Conservation (phyloP, 2,797 vertebrate genomes). For the Premnoplex brunnescens region DNA sequence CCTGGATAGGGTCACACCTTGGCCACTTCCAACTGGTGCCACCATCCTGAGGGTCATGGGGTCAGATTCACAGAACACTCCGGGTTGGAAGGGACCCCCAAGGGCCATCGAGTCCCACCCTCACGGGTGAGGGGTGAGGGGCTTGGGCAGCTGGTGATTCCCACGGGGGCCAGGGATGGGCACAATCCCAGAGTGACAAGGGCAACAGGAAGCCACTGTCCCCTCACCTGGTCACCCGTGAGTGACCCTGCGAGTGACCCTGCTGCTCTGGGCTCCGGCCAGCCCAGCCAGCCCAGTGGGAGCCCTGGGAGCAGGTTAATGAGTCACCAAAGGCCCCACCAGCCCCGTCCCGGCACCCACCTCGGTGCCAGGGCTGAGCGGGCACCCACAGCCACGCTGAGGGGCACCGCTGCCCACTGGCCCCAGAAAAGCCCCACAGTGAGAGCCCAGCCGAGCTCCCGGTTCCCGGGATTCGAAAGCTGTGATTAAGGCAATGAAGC, state of each 20-base stretch:
- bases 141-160: background rate
- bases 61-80: background rate
- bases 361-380: rapidly evolving
- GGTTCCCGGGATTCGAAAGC: background rate
- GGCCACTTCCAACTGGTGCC: background rate
- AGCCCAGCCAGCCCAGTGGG: background rate
- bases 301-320: background rate
- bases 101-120: background rate
- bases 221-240: rapidly evolving
- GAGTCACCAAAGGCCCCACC: background rate
- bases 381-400: rapidly evolving
- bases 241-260: background rate
- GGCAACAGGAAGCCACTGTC: background rate
- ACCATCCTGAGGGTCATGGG: rapidly evolving
- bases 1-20: background rate
- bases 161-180: background rate
- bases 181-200: rapidly evolving
- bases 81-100: background rate
- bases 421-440: conserved; percentile 9
- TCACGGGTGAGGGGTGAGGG: background rate
- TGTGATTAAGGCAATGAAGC: conserved; percentile 59
- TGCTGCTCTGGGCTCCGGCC: rapidly evolving
- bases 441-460: background rate
- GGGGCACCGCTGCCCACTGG: background rate
- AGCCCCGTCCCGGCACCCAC: background rate